Evolutionary conservation across 2,797 vertebrate genomes (phyloP).

Genomic region (Caiman crocodilus): DNA sequence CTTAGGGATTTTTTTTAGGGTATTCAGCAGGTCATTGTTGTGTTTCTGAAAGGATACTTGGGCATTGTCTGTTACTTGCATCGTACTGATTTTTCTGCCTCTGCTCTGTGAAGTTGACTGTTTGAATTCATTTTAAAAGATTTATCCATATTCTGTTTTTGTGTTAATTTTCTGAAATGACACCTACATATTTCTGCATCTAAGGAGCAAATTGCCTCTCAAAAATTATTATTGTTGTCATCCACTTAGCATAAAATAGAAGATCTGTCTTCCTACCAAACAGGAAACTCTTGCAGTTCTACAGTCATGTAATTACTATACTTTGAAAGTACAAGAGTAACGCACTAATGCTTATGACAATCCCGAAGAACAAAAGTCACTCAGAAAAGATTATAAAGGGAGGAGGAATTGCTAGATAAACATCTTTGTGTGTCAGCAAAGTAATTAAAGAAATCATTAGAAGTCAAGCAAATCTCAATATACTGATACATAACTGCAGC

Average conservation of each 20-base stretch:
- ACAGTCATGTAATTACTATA: slow-evolving; percentile 36
- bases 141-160: neutral
- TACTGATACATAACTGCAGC: neutral
- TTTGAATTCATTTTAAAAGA: neutral
- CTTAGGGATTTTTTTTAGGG: neutral
- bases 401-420: neutral
- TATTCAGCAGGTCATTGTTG: neutral
- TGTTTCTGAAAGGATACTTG: neutral
- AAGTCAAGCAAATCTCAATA: neutral
- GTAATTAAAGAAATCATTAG: slow-evolving; percentile 35
- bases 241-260: neutral
- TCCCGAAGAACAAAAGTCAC: neutral
- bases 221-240: neutral
- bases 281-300: neutral
- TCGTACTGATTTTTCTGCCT: neutral
- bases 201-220: neutral
- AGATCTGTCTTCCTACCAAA: neutral
- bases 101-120: neutral
- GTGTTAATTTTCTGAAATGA: neutral
- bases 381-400: slow-evolving; percentile 12
- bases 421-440: slow-evolving; percentile 18
- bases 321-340: slow-evolving; percentile 30
- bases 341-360: neutral
- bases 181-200: neutral
- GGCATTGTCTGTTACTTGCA: neutral